Conservation (phyloP, 2,113 vertebrate genomes). For the Mohoua ochrocephala region DNA sequence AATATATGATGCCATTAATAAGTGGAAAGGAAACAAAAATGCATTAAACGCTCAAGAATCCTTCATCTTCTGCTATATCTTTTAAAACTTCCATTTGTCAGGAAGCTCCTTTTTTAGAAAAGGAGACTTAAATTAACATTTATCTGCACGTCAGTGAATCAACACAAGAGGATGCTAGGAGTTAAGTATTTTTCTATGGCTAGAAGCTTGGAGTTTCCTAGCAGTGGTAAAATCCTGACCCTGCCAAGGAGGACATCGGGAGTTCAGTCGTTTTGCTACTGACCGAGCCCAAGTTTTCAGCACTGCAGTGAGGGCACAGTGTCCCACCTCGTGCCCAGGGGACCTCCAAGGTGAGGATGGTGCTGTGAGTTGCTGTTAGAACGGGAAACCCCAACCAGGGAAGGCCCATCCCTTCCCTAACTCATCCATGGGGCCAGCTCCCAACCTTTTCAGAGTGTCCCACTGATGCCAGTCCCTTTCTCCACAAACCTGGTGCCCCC, state of each 20-base stretch:
- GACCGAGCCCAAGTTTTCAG: not conserved
- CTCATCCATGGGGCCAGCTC: not conserved
- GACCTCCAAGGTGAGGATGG: not conserved
- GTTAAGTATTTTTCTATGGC: not conserved
- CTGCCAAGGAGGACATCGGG: not conserved
- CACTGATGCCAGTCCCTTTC: not conserved
- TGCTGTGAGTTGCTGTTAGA: not conserved
- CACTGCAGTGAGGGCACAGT: not conserved
- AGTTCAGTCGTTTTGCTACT: not conserved
- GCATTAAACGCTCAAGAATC: not conserved
- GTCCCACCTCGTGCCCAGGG: not conserved
- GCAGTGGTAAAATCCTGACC: not conserved
- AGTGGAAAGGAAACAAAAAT: not conserved
- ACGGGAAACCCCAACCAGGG: not conserved
- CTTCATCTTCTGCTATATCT: conserved; percentile 20
- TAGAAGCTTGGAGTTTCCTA: not conserved
- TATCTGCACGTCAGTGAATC: conserved; percentile 4
- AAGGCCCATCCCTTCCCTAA: not conserved
- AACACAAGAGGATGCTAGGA: conserved; percentile 16
- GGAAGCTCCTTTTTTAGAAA: not conserved
- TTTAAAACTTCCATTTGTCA: not conserved
- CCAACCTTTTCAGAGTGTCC: rapidly evolving
- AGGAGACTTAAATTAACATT: not conserved
- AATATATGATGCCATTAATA: conserved; percentile 58
- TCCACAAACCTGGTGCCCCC: not conserved